Percentiles rank a stretch among this genome's conserved stretches.
These are phyloP conservation scores for Rhinolophus sinicus DNA, from an alignment of 2,113 vertebrate genomes.

Conservation along the genomic window DNA sequence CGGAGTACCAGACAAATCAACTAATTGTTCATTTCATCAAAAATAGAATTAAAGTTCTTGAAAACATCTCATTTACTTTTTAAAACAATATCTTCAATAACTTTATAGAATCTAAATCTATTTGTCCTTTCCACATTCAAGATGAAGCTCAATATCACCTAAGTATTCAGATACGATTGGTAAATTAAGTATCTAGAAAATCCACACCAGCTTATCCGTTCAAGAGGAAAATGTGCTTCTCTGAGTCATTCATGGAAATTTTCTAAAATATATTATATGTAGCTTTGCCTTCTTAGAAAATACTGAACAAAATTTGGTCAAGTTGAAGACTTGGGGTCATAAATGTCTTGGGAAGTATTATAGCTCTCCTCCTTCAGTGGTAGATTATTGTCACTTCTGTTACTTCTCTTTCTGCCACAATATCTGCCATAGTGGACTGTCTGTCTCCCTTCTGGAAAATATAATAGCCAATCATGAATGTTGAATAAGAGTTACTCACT, in stretches of 20 bases:
- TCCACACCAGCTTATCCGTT: slow-evolving; percentile 28
- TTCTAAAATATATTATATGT: not conserved
- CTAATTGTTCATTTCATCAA: slow-evolving; percentile 68
- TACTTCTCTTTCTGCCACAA: slow-evolving; percentile 17
- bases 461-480: not conserved
- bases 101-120: not conserved
- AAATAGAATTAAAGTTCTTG: slow-evolving; percentile 48
- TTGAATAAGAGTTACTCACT: slow-evolving; percentile 23
- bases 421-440: not conserved
- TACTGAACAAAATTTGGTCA: not conserved
- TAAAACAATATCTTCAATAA: not conserved
- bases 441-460: slow-evolving; percentile 8
- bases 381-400: not conserved
- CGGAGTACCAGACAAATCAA: slow-evolving; percentile 69
- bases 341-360: slow-evolving; percentile 37
- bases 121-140: not conserved
- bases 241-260: slow-evolving; percentile 25
- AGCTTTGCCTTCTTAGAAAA: slow-evolving; percentile 23
- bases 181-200: slow-evolving; percentile 45
- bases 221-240: slow-evolving; percentile 10
- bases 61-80: slow-evolving; percentile 15
- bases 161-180: not conserved
- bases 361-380: not conserved
- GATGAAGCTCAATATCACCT: not conserved
- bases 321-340: not conserved